These are phyloP conservation scores for mouse (Mus musculus) DNA, from an alignment of 2,113 vertebrate genomes.

Conservation along the genomic window DNA sequence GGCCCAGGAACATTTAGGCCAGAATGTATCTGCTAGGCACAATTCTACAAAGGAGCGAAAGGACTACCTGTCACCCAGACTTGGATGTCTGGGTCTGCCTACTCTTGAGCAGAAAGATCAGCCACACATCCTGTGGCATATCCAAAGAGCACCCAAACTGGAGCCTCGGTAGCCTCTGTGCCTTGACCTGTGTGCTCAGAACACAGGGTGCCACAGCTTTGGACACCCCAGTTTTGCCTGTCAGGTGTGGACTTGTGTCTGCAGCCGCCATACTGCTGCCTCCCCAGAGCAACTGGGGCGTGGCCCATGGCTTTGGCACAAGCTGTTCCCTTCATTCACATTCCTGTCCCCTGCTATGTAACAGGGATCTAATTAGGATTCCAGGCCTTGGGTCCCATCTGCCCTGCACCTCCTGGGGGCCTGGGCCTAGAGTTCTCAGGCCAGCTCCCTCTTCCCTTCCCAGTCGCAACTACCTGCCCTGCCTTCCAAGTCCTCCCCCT, in stretches of 20 bases:
- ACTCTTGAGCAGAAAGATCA: not conserved
- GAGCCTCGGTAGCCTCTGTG: not conserved
- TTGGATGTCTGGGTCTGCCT: not conserved
- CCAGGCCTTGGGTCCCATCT: not conserved
- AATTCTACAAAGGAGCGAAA: not conserved
- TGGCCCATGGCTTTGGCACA: not conserved
- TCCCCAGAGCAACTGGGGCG: not conserved
- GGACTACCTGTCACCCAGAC: not conserved
- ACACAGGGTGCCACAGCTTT: not conserved
- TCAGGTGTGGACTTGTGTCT: not conserved
- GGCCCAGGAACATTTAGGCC: not conserved
- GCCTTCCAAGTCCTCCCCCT: not conserved
- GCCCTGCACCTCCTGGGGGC: not conserved
- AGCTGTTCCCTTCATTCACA: not conserved
- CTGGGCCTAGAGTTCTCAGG: not conserved
- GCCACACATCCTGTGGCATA: not conserved
- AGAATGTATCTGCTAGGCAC: not conserved
- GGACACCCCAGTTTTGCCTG: not conserved
- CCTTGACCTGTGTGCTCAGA: not conserved
- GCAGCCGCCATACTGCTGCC: not conserved
- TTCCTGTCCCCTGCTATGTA: not conserved
- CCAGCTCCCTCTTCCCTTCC: not conserved
- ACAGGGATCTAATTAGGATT: not conserved
- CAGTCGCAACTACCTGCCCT: not conserved
- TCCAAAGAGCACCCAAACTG: not conserved